These are phyloP conservation scores for Semnornis frantzii DNA, from an alignment of 2,113 vertebrate species.

Conservation along the genomic window DNA sequence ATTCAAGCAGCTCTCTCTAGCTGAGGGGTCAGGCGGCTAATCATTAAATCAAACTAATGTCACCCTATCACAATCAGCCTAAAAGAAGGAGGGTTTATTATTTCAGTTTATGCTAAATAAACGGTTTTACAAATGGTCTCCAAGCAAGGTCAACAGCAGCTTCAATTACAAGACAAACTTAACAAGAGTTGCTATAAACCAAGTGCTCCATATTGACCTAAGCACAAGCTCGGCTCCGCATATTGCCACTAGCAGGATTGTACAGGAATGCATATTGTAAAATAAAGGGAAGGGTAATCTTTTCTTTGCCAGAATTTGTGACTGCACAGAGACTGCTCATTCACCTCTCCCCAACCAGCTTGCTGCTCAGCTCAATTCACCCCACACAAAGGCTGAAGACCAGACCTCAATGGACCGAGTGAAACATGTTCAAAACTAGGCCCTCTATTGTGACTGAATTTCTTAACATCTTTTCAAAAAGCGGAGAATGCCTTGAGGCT, in stretches of 20 bases:
- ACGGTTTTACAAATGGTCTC: slow-evolving; percentile 90
- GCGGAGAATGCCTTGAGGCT: slow-evolving; percentile 99
- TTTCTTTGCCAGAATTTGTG: slow-evolving; percentile 83
- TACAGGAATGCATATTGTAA: slow-evolving; percentile 83
- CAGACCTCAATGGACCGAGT: slow-evolving; percentile 94
- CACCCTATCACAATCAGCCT: slow-evolving; percentile 83
- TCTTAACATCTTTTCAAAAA: slow-evolving; percentile 99
- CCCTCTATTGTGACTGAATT: slow-evolving; percentile 99
- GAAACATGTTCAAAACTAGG: slow-evolving; percentile 95
- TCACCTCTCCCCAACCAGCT: slow-evolving; percentile 85
- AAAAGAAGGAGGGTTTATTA: slow-evolving; percentile 89
- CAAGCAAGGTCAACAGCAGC: slow-evolving; percentile 89
- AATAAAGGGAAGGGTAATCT: slow-evolving; percentile 80
- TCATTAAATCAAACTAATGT: slow-evolving; percentile 95
- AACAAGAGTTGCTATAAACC: slow-evolving; percentile 86
- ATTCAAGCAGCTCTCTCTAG: slow-evolving; percentile 83
- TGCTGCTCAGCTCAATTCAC: slow-evolving; percentile 92
- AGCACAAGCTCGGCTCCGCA: slow-evolving; percentile 70
- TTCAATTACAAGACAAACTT: slow-evolving; percentile 86
- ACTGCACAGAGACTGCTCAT: slow-evolving; percentile 83
- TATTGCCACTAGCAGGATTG: slow-evolving; percentile 77
- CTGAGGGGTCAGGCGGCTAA: slow-evolving; percentile 92
- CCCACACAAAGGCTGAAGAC: slow-evolving; percentile 95
- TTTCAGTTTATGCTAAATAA: slow-evolving; percentile 89
- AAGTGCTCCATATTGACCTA: slow-evolving; percentile 82